Evolutionary conservation across 2,113 vertebrate genomes (phyloP).

Genomic region (Heloderma charlesbogerti): DNA sequence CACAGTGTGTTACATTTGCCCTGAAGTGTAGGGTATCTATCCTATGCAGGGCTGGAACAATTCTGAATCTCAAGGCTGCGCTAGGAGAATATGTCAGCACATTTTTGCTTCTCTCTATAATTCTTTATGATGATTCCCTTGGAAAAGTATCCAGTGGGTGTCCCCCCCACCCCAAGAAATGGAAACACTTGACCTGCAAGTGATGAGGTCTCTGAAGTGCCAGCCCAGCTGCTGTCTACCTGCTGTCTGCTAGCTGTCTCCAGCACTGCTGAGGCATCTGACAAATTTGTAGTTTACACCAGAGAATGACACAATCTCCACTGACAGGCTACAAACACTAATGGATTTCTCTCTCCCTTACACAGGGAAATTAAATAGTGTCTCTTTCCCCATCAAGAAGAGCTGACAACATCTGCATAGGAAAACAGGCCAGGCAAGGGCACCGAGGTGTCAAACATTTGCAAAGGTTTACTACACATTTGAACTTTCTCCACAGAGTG

Average conservation of each 20-base stretch:
- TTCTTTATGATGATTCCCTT: slow-evolving; percentile 3
- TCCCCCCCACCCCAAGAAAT: slow-evolving; percentile 28
- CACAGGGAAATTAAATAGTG: slow-evolving; percentile 54
- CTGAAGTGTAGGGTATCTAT: neutral
- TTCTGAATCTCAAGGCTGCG: slow-evolving; percentile 2
- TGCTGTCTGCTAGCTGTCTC: slow-evolving; percentile 35
- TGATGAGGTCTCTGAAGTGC: slow-evolving; percentile 40
- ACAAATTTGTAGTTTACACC: slow-evolving; percentile 48
- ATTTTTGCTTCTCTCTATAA: neutral
- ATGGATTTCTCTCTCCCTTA: slow-evolving; percentile 59
- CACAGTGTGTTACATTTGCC: neutral
- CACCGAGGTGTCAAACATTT: slow-evolving; percentile 38
- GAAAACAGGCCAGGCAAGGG: slow-evolving; percentile 50
- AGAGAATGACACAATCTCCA: slow-evolving; percentile 52
- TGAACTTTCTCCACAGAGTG: slow-evolving; percentile 28
- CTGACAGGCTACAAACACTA: slow-evolving; percentile 39
- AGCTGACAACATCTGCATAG: slow-evolving; percentile 46
- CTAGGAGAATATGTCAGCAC: neutral
- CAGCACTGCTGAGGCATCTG: slow-evolving; percentile 55
- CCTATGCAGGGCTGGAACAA: neutral
- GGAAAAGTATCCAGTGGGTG: slow-evolving; percentile 17
- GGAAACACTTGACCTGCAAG: slow-evolving; percentile 3
- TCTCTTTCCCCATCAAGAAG: slow-evolving; percentile 49
- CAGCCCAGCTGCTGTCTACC: neutral
- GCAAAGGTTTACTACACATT: slow-evolving; percentile 43